Percentiles rank a stretch among this genome's conserved stretches.
Evolutionary conservation across 2,113 vertebrate genomes (phyloP).

Genomic region (Odobenus rosmarus): DNA sequence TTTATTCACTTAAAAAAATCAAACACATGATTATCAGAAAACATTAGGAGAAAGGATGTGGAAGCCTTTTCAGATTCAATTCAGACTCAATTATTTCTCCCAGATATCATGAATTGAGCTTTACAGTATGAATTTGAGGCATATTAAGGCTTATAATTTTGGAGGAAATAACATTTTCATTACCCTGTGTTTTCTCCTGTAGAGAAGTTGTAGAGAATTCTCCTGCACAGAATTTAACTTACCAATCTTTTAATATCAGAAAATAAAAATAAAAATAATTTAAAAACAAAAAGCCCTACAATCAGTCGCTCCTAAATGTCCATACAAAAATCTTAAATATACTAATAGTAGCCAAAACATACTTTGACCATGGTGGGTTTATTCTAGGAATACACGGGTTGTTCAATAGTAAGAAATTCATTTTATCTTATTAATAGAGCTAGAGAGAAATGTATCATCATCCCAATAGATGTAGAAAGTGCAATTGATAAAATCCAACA

Average conservation of each 20-base stretch:
- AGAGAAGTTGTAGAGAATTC: neutral
- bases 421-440: neutral
- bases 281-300: neutral
- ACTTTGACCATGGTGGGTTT: neutral
- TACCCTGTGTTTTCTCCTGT: neutral
- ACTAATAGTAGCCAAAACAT: neutral
- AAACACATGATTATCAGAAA: neutral
- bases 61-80: neutral
- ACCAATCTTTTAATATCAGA: neutral
- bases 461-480: neutral
- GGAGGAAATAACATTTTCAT: neutral
- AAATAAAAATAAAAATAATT: neutral
- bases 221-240: neutral
- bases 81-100: neutral
- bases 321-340: neutral
- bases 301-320: neutral
- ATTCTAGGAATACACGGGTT: neutral
- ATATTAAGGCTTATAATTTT: neutral
- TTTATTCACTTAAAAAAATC: neutral
- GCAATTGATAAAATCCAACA: neutral
- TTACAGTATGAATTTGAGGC: neutral
- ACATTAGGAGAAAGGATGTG: neutral
- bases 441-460: neutral
- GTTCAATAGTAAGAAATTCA: neutral
- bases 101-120: neutral